Evolutionary conservation across 2,888 invertebrate genomes (phyloP).

Genomic region (Noctua fimbriata): DNA sequence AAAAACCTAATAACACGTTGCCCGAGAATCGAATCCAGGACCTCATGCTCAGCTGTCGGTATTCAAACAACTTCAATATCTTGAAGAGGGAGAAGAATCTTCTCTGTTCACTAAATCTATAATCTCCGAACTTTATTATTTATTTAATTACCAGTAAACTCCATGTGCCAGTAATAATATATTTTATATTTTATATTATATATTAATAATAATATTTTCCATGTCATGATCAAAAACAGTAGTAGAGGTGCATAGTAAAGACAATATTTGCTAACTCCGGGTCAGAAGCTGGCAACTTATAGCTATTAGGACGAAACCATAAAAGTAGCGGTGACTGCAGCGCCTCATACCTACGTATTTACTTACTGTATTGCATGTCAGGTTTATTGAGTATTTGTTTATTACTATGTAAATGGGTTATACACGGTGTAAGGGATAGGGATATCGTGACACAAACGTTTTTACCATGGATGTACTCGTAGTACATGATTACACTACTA

Average conservation of each 20-base stretch:
- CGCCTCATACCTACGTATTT: neutral
- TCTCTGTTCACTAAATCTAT: neutral
- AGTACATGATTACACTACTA: too few relatives aligned
- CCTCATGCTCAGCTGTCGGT: too few relatives aligned
- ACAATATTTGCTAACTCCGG: conserved; percentile 52
- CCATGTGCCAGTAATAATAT: neutral
- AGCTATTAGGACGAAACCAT: conserved; percentile 62
- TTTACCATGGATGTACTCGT: too few relatives aligned
- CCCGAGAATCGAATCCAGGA: neutral
- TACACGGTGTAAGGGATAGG: too few relatives aligned
- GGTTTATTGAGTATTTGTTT: neutral
- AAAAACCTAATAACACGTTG: neutral
- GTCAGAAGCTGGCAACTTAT: conserved; percentile 60
- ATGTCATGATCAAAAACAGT: neutral
- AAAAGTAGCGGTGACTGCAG: conserved; percentile 25
- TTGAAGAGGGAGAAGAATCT: neutral
- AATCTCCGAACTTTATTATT: too few relatives aligned
- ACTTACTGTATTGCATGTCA: neutral
- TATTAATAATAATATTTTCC: too few relatives aligned
- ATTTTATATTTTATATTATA: too few relatives aligned
- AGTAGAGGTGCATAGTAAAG: conserved; percentile 34
- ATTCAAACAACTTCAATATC: neutral
- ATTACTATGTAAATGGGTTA: too few relatives aligned
- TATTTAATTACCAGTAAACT: too few relatives aligned
- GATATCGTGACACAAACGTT: too few relatives aligned